These are phyloP conservation scores for Micromussa lordhowensis DNA, from an alignment of 92 coral and sea anemone genomes.

Conservation along the genomic window DNA sequence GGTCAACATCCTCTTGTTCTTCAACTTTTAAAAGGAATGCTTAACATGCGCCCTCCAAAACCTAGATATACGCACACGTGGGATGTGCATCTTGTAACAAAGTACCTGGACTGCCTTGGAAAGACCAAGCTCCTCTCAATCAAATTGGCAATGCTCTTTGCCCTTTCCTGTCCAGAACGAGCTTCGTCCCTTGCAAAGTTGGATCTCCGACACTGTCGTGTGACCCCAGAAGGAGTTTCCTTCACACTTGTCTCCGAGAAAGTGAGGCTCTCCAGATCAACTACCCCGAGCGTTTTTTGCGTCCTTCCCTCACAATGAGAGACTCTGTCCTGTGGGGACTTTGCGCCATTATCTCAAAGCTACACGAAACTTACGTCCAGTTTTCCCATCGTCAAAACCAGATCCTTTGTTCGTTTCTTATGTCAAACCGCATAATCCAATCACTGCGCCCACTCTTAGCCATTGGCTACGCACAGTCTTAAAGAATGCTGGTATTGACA, in stretches of 20 bases:
- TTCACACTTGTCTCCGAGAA: constrained; percentile 54
- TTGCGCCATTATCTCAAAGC: background rate
- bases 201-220: constrained; percentile 41
- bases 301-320: constrained; percentile 15
- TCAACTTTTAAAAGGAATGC: no score
- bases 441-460: no score
- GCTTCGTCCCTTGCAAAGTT: constrained; percentile 53
- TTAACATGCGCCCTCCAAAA: no score
- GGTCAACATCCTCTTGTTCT: no score
- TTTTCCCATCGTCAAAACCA: constrained; percentile 27
- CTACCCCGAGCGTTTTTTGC: constrained; percentile 26
- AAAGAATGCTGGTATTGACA: no score
- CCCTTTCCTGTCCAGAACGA: no score
- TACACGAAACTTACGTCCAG: constrained; percentile 21
- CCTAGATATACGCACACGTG: no score
- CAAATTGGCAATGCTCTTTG: constrained; percentile 41
- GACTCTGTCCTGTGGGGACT: constrained; percentile 23
- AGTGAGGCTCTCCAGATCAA: constrained; percentile 43
- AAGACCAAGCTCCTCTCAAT: background rate
- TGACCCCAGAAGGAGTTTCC: constrained; percentile 57
- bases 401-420: constrained; percentile 11
- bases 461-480: no score
- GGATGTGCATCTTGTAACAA: background rate
- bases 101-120: constrained; percentile 4
- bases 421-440: no score